Percentiles rank a stretch among this genome's conserved stretches.
Evolutionary conservation across 2,888 invertebrate species (phyloP).

Genomic region (Ophion ventricosus): DNA sequence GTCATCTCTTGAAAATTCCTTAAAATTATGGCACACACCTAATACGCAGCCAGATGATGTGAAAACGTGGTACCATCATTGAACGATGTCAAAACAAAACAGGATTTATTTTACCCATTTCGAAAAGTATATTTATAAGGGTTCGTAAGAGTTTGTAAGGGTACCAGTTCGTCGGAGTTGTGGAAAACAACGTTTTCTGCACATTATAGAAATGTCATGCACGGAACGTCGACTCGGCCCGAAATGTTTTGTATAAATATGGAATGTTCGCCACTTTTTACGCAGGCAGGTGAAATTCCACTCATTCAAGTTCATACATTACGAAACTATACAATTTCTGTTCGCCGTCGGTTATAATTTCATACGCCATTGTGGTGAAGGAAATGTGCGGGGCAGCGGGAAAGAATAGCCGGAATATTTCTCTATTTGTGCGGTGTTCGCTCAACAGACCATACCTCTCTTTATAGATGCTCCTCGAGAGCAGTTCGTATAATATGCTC

Average conservation of each 20-base stretch:
- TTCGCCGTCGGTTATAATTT: conserved; percentile 68
- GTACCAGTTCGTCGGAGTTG: not conserved
- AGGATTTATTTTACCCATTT: no score
- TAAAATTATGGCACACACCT: no score
- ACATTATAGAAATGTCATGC: not conserved
- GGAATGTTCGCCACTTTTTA: conserved; percentile 13
- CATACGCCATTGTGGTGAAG: conserved; percentile 63
- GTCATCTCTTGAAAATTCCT: no score
- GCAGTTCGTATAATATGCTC: conserved; percentile 54
- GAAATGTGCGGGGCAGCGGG: conserved; percentile 20
- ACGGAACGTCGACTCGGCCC: not conserved
- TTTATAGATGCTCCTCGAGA: conserved; percentile 34
- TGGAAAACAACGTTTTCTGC: not conserved
- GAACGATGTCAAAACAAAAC: no score
- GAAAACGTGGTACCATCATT: no score
- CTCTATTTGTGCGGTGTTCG: conserved; percentile 29
- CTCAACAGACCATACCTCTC: conserved; percentile 19
- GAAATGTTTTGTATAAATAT: not conserved
- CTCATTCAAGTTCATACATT: conserved; percentile 45
- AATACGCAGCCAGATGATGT: no score
- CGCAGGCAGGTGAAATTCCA: conserved; percentile 15
- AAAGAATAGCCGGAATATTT: conserved; percentile 37
- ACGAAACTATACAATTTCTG: conserved; percentile 35
- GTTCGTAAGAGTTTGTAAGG: no score
- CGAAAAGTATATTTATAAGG: no score